Evolutionary conservation across 1,140 invertebrate species (phyloP), one percentile per base, ranked within the genome.

Genomic region (Mamestra configurata): DNA sequence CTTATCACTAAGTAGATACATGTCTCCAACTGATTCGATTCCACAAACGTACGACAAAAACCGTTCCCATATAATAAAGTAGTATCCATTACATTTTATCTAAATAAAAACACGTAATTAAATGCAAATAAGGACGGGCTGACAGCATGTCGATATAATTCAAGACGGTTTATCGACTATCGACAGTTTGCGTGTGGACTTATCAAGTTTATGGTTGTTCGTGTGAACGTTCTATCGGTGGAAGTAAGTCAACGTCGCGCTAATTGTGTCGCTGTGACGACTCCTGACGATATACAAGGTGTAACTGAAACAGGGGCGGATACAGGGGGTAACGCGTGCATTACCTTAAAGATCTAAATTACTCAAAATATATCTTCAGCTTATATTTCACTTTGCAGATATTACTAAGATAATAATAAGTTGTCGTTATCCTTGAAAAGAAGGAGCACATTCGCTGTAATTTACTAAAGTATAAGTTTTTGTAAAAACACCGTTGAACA

Each of bases 111-210:
- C 40, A 76, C 73, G 53, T 82, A 82, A 82, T 82, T 84, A 85
- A 85, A 84, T 84, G 85, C 68, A 83, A 87, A 87, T 87, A 87
- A 84, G 79, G 86, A 85, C 77, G 80, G 61, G 49, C 61, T 76
- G 79, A 81, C 82, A 75, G 68, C 77, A 72, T 86, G 84, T 87
- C 82, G 82, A 85, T 84, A 84, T 86, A 88, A 86, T 84, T 85
- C 82, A 87, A 55, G 73, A 76, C 66, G 22, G 40, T 82, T 85
- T 88, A 88, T 87, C 86, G 81, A 82, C 68, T 81, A 84, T 80
- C 85, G 83, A 84, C 81, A 79, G 82, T 77, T 86, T 51, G 85
- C 83, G 84, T 89, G 86, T 85, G 77, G 46, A 53, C 57, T 80
- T 87, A 87, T 87, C 86, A 82, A 82, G 35, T 87, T 87, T 87